A percentile compares a stretch with the other conserved stretches of the same genome.
Evolutionary conservation across 1,140 invertebrate species (phyloP).

Genomic region (Ptiloglossa arizonensis): DNA sequence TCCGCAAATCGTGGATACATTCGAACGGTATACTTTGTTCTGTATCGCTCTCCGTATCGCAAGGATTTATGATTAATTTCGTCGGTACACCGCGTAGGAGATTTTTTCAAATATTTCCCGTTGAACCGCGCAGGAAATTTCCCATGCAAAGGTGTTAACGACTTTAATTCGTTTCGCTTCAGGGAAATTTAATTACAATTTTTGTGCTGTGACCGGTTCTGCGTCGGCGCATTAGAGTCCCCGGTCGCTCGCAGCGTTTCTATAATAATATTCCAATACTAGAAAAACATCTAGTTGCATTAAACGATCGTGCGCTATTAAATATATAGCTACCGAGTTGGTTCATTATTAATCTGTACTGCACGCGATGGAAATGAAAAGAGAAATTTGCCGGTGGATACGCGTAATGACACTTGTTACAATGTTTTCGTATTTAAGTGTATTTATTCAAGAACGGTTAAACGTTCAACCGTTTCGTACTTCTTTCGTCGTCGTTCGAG

Average conservation of each 20-base stretch:
- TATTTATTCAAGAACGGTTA: not conserved
- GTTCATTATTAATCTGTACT: not conserved
- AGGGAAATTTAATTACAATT: not conserved
- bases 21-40: too few species aligned
- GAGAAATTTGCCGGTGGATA: not conserved
- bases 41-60: too few species aligned
- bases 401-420: not conserved
- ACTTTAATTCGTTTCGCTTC: not conserved
- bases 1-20: too few species aligned
- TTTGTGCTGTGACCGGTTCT: not conserved
- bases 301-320: not conserved
- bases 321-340: not conserved
- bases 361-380: not conserved
- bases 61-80: too few species aligned
- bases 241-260: not conserved
- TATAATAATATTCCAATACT: not conserved
- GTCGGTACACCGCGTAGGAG: not conserved
- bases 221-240: not conserved
- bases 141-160: not conserved
- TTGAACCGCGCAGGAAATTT: not conserved
- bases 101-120: not conserved
- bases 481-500: too few species aligned
- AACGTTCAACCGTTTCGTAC: too few species aligned
- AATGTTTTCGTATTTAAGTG: not conserved
- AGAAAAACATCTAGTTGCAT: not conserved